Evolutionary conservation across 2,797 vertebrate genomes (phyloP).

Genomic region (Eulemur rubriventer): DNA sequence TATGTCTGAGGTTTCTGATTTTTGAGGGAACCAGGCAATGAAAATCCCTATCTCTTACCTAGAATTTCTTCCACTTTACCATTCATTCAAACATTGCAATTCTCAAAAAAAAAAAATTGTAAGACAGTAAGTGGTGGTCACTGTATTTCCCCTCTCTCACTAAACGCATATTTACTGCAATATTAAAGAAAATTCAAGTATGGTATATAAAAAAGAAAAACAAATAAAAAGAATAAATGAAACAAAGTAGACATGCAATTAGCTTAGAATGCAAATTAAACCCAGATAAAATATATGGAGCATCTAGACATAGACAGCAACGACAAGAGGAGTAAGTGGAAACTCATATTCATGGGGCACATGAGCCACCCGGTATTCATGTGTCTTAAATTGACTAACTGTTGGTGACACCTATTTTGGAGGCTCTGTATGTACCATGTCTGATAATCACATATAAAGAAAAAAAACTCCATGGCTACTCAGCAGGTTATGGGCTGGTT

Average conservation of each 20-base stretch:
- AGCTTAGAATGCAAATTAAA: not conserved
- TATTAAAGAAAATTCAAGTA: not conserved
- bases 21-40: not conserved
- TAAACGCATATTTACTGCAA: not conserved
- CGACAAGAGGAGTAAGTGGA: not conserved
- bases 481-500: no score
- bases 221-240: not conserved
- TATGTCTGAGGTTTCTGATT: not conserved
- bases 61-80: not conserved
- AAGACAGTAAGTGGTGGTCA: not conserved
- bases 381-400: not conserved
- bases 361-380: not conserved
- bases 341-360: not conserved
- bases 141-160: not conserved
- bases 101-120: not conserved
- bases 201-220: not conserved
- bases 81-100: not conserved
- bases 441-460: not conserved
- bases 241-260: not conserved
- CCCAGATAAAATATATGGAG: not conserved
- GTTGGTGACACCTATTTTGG: not conserved
- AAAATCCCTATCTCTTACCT: not conserved
- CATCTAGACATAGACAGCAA: accelerated
- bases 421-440: not conserved
- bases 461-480: not conserved